A percentile compares a stretch with the other conserved stretches of the same genome.
Conservation (phyloP, 1,140 invertebrate species). For the Brachionus asplanchnoidis region DNA sequence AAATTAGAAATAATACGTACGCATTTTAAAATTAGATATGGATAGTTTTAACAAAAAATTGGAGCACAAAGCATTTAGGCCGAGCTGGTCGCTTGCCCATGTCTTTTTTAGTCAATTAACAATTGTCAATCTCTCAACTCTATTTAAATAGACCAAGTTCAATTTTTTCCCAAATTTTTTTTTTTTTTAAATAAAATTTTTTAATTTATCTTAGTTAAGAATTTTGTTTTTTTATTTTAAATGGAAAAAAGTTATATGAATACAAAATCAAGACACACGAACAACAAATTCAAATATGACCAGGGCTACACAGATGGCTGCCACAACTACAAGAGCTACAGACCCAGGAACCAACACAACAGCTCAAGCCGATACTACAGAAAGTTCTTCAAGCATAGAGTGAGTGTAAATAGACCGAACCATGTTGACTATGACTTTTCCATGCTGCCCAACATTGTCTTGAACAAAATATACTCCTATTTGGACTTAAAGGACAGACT, state of each 20-base stretch:
- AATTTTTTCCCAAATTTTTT: background rate
- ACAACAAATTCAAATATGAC: background rate
- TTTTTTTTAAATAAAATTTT: background rate
- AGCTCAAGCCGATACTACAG: background rate
- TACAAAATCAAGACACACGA: constrained; percentile 15
- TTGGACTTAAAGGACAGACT: constrained; percentile 5
- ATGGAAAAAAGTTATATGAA: constrained; percentile 32
- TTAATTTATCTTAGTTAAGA: background rate
- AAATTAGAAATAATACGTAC: background rate
- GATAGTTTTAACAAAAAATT: background rate
- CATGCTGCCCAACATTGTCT: constrained; percentile 7
- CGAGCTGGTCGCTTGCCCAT: background rate
- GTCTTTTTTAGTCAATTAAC: background rate
- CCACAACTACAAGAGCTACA: background rate
- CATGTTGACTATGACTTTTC: background rate
- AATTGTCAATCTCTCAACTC: background rate
- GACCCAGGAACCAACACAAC: background rate
- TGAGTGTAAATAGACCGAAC: background rate
- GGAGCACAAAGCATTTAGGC: background rate
- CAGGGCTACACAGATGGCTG: background rate
- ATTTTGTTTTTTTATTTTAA: constrained; percentile 27
- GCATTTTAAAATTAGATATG: background rate
- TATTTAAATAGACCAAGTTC: background rate
- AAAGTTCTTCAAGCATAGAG: background rate
- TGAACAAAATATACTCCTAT: constrained; percentile 30